phyloP scores from a whole-genome alignment of 2,888 invertebrate species.

The Ferdinandea cuprea region DNA sequence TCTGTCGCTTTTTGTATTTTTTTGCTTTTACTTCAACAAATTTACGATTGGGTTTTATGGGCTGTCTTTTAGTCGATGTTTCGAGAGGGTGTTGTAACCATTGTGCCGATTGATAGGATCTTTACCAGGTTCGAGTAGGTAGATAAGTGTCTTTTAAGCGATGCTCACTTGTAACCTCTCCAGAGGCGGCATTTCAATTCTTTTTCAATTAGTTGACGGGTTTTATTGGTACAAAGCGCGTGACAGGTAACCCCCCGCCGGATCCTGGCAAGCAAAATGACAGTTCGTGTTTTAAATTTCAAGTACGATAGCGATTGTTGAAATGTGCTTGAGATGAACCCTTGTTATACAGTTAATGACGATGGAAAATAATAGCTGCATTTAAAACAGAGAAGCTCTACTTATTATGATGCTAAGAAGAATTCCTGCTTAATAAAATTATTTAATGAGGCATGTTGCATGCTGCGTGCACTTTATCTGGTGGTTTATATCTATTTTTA shows the following conservation, averaged over 20 bases:
- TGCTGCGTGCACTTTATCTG: no score
- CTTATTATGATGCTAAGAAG: no score
- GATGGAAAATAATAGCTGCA: no score
- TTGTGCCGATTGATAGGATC: constrained; percentile 43
- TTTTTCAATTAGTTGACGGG: constrained; percentile 40
- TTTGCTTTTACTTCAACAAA: no score
- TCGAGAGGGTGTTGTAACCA: constrained; percentile 16
- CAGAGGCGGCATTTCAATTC: no score
- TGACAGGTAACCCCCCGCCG: neutral
- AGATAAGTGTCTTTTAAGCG: neutral
- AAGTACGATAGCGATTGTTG: neutral
- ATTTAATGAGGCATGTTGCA: no score
- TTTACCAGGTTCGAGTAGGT: constrained; percentile 8
- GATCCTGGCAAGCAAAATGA: neutral
- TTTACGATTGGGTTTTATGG: constrained; percentile 31
- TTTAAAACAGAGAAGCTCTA: no score
- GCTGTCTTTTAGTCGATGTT: constrained; percentile 12
- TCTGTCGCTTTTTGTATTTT: constrained; percentile 1
- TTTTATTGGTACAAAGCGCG: constrained; percentile 22
- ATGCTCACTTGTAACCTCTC: neutral
- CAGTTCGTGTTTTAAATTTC: neutral
- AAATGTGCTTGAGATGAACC: neutral
- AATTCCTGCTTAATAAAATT: no score
- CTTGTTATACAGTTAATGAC: neutral
- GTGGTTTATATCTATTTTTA: no score